phyloP scores from a whole-genome alignment of 2,797 vertebrate species.

The Perdix hodgsoniae region DNA sequence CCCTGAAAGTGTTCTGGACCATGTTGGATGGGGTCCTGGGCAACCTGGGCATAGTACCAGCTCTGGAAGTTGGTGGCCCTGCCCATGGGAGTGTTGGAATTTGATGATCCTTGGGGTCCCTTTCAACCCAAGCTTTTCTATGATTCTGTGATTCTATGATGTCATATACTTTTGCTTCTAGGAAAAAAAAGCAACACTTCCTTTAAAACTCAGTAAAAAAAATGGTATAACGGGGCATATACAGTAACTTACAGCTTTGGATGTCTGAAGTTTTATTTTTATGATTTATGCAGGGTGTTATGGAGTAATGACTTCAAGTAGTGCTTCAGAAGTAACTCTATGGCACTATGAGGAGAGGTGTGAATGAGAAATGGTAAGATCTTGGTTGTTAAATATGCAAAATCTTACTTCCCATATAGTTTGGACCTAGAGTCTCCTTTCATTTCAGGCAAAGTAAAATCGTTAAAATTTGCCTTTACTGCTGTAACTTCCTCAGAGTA shows the following conservation, averaged over 20 bases:
- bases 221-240: not conserved
- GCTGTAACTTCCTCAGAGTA: not conserved
- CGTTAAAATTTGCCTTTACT: not conserved
- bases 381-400: not conserved
- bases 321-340: slow-evolving; percentile 32
- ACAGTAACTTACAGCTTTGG: not conserved
- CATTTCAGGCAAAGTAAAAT: not conserved
- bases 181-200: not conserved
- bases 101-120: no score
- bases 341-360: slow-evolving; percentile 16
- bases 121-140: no score
- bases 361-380: slow-evolving; percentile 46
- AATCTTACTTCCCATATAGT: not conserved
- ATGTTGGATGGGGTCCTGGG: no score
- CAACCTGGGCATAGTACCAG: no score
- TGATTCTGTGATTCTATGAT: not conserved
- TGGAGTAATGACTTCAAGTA: slow-evolving; percentile 52
- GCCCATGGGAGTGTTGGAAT: no score
- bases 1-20: no score
- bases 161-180: slow-evolving; percentile 26
- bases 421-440: not conserved
- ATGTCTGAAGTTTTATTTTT: not conserved
- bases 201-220: slow-evolving; percentile 6
- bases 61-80: no score
- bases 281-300: not conserved